Conservation (phyloP, 2,888 invertebrate species). For the Sisyra terminalis region DNA sequence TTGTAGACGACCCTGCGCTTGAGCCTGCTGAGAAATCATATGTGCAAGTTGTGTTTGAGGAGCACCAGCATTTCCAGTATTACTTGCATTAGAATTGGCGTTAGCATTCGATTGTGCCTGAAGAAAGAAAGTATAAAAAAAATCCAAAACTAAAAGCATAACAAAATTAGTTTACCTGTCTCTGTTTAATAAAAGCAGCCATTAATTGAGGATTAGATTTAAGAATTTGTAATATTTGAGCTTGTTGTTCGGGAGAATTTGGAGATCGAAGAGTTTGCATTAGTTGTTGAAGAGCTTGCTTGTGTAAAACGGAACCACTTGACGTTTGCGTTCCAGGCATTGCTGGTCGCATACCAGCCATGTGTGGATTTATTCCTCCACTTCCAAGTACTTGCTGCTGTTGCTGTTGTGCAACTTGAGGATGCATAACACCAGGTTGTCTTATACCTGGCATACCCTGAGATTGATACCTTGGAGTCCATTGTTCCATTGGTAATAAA, state of each 20-base stretch:
- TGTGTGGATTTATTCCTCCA: constrained; percentile 20
- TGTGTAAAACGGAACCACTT: constrained; percentile 27
- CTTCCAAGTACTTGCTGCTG: constrained; percentile 13
- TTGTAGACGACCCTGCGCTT: constrained; percentile 22
- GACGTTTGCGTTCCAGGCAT: constrained; percentile 15
- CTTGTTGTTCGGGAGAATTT: constrained; percentile 81
- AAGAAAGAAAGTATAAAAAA: neutral
- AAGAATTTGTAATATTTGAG: constrained; percentile 73
- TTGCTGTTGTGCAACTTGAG: constrained; percentile 25
- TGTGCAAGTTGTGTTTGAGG: constrained; percentile 37
- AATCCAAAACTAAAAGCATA: neutral
- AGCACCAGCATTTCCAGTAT: constrained; percentile 22
- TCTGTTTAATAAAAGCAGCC: constrained; percentile 86
- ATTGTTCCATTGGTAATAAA: constrained; percentile 36
- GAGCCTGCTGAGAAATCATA: constrained; percentile 25
- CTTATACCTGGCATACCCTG: constrained; percentile 26
- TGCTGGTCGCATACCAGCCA: constrained; percentile 13
- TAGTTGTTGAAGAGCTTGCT: constrained; percentile 65
- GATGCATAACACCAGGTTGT: constrained; percentile 30
- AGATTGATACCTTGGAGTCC: constrained; percentile 32
- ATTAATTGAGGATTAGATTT: constrained; percentile 89
- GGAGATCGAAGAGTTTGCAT: constrained; percentile 83
- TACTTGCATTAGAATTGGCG: constrained; percentile 13
- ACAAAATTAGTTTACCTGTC: constrained; percentile 34
- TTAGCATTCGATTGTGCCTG: constrained; percentile 6